Evolutionary conservation across 2,113 vertebrate species (phyloP).

Genomic region (Triplophysa rosa): DNA sequence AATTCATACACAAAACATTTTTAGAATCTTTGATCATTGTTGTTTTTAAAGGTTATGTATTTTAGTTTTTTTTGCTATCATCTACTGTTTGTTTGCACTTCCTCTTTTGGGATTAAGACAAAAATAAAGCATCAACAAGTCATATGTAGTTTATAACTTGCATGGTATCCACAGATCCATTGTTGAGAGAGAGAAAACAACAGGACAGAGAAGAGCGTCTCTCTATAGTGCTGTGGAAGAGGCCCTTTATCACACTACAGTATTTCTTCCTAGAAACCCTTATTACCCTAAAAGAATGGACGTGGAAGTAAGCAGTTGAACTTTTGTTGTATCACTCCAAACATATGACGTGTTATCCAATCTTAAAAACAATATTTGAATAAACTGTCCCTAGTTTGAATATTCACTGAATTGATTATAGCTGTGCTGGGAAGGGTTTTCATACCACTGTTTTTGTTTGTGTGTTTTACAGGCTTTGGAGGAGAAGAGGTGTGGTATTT

Average conservation of each 20-base stretch:
- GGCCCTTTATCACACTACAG: slow-evolving; percentile 87
- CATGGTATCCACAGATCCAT: slow-evolving; percentile 65
- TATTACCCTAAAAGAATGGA: slow-evolving; percentile 91
- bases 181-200: slow-evolving; percentile 79
- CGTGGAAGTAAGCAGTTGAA: slow-evolving; percentile 82
- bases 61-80: not conserved
- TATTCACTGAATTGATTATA: not conserved
- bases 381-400: not conserved
- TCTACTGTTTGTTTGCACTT: not conserved
- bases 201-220: slow-evolving; percentile 87
- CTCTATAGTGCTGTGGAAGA: slow-evolving; percentile 90
- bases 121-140: not conserved
- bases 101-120: not conserved
- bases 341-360: not conserved
- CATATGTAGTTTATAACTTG: not conserved
- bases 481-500: slow-evolving; percentile 79
- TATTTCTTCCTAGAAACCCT: slow-evolving; percentile 93
- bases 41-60: not conserved
- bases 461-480: slow-evolving; percentile 82
- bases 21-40: not conserved
- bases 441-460: not conserved
- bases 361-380: not conserved
- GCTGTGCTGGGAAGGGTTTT: not conserved
- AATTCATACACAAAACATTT: too few species aligned
- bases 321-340: not conserved